Evolutionary conservation across 2,113 vertebrate genomes (phyloP).

Genomic region (Pan troglodytes): NHGRI_mPanTro3-v2.1_pri NC_072403.2:149093001-149093500

Average conservation of each 20-base stretch:
- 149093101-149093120: neutral
- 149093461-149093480: too few species aligned
- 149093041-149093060: neutral
- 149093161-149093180: neutral
- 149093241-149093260: neutral
- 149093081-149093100: neutral
- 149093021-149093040: neutral
- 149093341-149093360: too few species aligned
- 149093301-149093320: too few species aligned
- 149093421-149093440: too few species aligned
- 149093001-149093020: neutral
- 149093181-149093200: neutral
- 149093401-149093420: too few species aligned
- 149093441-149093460: too few species aligned
- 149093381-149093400: too few species aligned
- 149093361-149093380: too few species aligned
- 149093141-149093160: neutral
- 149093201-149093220: neutral
- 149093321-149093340: too few species aligned
- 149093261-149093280: neutral
- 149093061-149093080: neutral
- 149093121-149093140: neutral
- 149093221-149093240: neutral
- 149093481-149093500: too few species aligned
- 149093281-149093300: too few species aligned